These are phyloP conservation scores for Leptodactylus fallax DNA, from an alignment of 2,797 vertebrate genomes.

Conservation along the genomic window DNA sequence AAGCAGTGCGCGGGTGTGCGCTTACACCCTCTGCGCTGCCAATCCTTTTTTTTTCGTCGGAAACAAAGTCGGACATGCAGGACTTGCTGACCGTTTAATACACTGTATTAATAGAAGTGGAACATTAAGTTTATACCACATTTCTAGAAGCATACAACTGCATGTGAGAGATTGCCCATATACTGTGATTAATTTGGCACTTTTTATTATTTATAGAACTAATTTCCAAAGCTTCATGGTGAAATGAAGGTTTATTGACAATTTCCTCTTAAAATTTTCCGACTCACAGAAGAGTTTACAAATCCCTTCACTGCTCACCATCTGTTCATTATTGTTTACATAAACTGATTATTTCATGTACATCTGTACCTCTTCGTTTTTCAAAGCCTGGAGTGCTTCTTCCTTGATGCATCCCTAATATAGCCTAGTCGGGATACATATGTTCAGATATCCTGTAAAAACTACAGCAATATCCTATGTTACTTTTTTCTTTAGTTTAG, in stretches of 20 bases:
- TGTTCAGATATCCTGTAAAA: conserved; percentile 30
- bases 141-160: neutral
- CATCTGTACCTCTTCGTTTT: conserved; percentile 54
- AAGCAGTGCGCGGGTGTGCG: too few relatives aligned
- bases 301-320: conserved; percentile 32
- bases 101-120: neutral
- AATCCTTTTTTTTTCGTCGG: too few relatives aligned
- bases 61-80: too few relatives aligned
- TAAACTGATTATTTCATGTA: conserved; percentile 47
- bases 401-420: conserved; percentile 35
- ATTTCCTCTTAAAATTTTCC: conserved; percentile 22
- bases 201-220: conserved; percentile 44
- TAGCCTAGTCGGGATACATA: conserved; percentile 31
- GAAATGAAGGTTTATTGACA: conserved; percentile 38
- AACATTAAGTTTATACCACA: neutral
- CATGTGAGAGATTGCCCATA: conserved; percentile 20
- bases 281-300: conserved; percentile 32
- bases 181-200: conserved; percentile 39
- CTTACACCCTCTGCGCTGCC: too few relatives aligned
- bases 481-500: neutral
- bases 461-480: neutral
- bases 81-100: neutral
- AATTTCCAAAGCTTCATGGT: conserved; percentile 14
- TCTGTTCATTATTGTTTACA: conserved; percentile 55
- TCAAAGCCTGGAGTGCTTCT: conserved; percentile 42